These are phyloP conservation scores for Drosophila yooni DNA, from an alignment of 2,888 invertebrate genomes.

Conservation along the genomic window DNA sequence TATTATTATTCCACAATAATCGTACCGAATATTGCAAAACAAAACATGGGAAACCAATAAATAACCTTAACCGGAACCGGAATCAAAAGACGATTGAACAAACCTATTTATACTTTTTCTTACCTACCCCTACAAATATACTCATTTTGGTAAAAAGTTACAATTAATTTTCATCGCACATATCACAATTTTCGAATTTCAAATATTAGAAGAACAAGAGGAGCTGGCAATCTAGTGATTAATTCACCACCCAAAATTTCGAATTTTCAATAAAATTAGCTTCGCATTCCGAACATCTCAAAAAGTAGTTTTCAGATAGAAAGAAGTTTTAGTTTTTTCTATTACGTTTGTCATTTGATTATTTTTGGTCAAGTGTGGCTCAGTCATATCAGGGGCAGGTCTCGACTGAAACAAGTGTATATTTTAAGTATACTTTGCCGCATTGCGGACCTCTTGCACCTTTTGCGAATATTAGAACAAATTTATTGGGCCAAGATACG, in stretches of 20 bases:
- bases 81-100: too few relatives aligned
- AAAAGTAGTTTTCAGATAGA: not conserved
- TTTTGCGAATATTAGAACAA: constrained; percentile 10
- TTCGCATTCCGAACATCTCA: not conserved
- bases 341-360: not conserved
- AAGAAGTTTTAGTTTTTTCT: not conserved
- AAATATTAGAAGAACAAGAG: not conserved
- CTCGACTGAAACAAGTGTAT: constrained; percentile 23
- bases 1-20: not conserved
- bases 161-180: not conserved
- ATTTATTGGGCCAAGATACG: constrained; percentile 22
- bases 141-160: not conserved
- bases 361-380: constrained; percentile 6
- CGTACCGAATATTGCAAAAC: not conserved
- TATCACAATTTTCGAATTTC: not conserved
- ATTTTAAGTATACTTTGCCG: not conserved
- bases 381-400: constrained; percentile 46
- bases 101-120: not conserved
- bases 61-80: too few relatives aligned
- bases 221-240: not conserved
- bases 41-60: not conserved
- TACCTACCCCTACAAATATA: not conserved
- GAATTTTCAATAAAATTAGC: not conserved
- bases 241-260: not conserved
- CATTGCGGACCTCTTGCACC: not conserved